These are phyloP conservation scores for Strigamia maritima DNA, from an alignment of 2,888 invertebrate genomes.

Conservation along the genomic window DNA sequence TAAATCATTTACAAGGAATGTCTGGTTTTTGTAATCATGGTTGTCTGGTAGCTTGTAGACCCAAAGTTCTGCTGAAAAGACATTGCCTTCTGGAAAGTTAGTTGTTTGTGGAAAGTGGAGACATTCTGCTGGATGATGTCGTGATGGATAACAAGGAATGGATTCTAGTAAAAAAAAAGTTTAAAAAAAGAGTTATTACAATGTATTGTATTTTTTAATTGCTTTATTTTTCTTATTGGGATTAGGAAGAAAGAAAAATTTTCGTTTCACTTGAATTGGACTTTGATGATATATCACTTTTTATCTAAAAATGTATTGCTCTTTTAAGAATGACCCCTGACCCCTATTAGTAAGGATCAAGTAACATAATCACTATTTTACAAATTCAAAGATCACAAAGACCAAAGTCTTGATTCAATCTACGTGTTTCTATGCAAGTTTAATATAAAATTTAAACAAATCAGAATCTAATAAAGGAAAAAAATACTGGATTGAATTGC, in stretches of 20 bases:
- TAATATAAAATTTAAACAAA: background rate
- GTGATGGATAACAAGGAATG: background rate
- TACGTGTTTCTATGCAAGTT: background rate
- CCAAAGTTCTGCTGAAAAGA: conserved; percentile 76
- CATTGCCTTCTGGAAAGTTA: background rate
- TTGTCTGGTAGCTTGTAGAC: conserved; percentile 66
- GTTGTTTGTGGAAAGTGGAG: background rate
- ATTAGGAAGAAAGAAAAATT: too few relatives aligned
- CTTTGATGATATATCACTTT: background rate
- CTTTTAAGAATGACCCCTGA: background rate
- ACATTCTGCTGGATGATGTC: conserved; percentile 8
- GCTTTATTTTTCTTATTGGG: too few relatives aligned
- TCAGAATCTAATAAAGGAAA: too few relatives aligned
- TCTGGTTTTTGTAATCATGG: conserved; percentile 66
- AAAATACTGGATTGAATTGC: too few relatives aligned
- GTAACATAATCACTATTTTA: background rate
- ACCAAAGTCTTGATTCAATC: background rate
- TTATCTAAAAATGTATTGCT: background rate
- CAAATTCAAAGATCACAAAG: background rate
- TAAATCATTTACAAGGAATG: conserved; percentile 73
- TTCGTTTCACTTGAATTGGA: background rate
- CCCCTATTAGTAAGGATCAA: background rate
- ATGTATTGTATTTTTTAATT: too few relatives aligned
- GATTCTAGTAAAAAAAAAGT: background rate
- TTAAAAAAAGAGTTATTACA: background rate